Evolutionary conservation across 2,113 vertebrate genomes (phyloP), one percentile per base, ranked within the genome.

Genomic region (Grantiella picta): DNA sequence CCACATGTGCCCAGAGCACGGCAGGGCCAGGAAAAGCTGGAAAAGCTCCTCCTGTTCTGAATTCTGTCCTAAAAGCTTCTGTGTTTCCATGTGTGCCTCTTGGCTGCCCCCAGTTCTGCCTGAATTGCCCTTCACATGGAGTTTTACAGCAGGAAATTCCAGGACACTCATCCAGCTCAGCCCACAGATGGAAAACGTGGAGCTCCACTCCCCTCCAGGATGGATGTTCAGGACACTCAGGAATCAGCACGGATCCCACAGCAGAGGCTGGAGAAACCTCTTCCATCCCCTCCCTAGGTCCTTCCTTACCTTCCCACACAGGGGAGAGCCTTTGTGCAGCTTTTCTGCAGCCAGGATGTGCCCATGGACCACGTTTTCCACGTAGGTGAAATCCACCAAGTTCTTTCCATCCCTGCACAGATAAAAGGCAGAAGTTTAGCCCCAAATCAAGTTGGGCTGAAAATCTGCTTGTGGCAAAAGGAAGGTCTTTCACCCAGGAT

Each of bases 321-420:
- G 77, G 12, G 98, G 82, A 1, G 98, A 98, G 61, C 98, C 97
- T 12, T 53, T 86, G 78, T 97, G 98, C 79, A 99, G 97, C n/a
- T 96, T 95, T 57, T 99, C 99, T 47, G 99, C 99, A 63, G 99
- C 99, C 91, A 99, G 96, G 95, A 99, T 99, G 96, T 99, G 99
- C 21, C 99, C 99, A 5, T 99, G 99, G 35, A 99, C 99, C 53
- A 99, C 99, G 12, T 99, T 99, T 85, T 99, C 99, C 96, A 99
- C 99, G 18, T 98, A 99, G 52, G 99, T 99, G 90, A 99, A 99
- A 92, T 99, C 99, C 65, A 99, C 99, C 85, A 99, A 59, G 93
- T 99, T 99, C 82, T 98, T 96, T 8, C 99, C 99, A 49, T 99
- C 98, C 49, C 99, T 99, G 95, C 20, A 80, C 19, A 96, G 47